Evolutionary conservation across 2,888 invertebrate species (phyloP).

Genomic region (Ormyrus pomaceus): DNA sequence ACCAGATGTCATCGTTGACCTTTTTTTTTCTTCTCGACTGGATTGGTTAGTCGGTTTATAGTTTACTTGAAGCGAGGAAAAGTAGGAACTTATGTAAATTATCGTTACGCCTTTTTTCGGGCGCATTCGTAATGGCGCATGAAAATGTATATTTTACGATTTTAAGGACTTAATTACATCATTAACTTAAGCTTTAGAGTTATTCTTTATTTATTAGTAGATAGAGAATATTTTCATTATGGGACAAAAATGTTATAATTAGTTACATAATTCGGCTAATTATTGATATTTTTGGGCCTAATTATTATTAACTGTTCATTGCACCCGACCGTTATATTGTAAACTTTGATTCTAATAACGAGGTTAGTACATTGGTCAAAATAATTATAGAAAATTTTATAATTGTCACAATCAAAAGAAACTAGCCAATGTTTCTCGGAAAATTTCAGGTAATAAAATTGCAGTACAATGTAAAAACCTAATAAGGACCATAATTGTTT

Average conservation of each 20-base stretch:
- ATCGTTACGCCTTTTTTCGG: slow-evolving; percentile 15
- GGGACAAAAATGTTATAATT: slow-evolving; percentile 21
- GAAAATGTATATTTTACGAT: slow-evolving; percentile 36
- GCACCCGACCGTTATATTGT: too few relatives aligned
- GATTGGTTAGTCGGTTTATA: not conserved
- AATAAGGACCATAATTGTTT: too few relatives aligned
- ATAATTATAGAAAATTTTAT: too few relatives aligned
- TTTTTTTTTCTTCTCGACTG: slow-evolving; percentile 9
- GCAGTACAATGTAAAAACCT: too few relatives aligned
- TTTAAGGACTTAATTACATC: slow-evolving; percentile 22
- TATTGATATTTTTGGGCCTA: too few relatives aligned
- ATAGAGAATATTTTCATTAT: slow-evolving; percentile 26
- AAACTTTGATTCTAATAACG: too few relatives aligned
- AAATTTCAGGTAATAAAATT: too few relatives aligned
- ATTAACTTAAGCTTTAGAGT: slow-evolving; percentile 44
- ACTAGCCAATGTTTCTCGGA: too few relatives aligned
- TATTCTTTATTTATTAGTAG: slow-evolving; percentile 31
- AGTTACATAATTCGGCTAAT: not conserved
- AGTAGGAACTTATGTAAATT: slow-evolving; percentile 47
- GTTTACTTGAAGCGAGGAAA: not conserved
- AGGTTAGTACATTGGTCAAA: too few relatives aligned
- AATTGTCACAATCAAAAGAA: too few relatives aligned
- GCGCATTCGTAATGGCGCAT: not conserved
- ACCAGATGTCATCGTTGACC: slow-evolving; percentile 1
- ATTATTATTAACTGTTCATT: too few relatives aligned